Percentiles rank a stretch among this genome's conserved stretches.
These are phyloP conservation scores for Toxostoma redivivum DNA, from an alignment of 2,113 vertebrate species.

Conservation along the genomic window DNA sequence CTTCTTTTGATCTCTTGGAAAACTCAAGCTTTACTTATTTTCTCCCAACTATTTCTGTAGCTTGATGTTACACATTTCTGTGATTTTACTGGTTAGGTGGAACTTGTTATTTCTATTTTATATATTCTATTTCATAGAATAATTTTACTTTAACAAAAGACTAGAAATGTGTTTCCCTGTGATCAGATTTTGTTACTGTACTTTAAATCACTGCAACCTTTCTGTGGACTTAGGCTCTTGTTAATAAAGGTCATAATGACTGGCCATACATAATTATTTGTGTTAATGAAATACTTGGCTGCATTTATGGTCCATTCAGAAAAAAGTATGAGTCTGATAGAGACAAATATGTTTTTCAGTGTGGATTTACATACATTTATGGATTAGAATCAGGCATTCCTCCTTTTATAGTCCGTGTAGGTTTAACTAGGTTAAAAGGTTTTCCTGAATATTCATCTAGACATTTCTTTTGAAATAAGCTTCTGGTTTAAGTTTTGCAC, in stretches of 20 bases:
- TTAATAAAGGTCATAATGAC: slow-evolving; percentile 26
- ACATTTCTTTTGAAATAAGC: slow-evolving; percentile 55
- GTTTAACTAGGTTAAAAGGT: slow-evolving; percentile 61
- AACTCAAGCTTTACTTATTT: neutral
- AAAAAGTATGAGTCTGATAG: slow-evolving; percentile 45
- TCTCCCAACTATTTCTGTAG: neutral
- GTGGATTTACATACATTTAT: slow-evolving; percentile 63
- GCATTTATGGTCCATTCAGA: slow-evolving; percentile 45
- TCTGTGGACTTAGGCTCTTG: neutral
- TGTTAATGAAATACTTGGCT: slow-evolving; percentile 58
- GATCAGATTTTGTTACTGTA: neutral
- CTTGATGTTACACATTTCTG: neutral
- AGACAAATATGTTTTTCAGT: slow-evolving; percentile 67
- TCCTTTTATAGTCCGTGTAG: slow-evolving; percentile 52
- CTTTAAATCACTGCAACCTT: slow-evolving; percentile 10
- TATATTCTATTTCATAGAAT: neutral
- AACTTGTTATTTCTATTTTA: neutral
- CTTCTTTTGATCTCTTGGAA: slow-evolving; percentile 17
- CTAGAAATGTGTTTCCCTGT: neutral
- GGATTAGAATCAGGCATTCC: slow-evolving; percentile 58
- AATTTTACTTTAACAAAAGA: neutral
- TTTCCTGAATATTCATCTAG: slow-evolving; percentile 54
- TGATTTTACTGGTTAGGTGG: neutral
- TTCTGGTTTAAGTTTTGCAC: slow-evolving; percentile 26
- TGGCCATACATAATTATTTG: slow-evolving; percentile 56